Conservation (phyloP, 37 sponge, comb jelly and placozoan species). For the Halichondria panicea region DNA sequence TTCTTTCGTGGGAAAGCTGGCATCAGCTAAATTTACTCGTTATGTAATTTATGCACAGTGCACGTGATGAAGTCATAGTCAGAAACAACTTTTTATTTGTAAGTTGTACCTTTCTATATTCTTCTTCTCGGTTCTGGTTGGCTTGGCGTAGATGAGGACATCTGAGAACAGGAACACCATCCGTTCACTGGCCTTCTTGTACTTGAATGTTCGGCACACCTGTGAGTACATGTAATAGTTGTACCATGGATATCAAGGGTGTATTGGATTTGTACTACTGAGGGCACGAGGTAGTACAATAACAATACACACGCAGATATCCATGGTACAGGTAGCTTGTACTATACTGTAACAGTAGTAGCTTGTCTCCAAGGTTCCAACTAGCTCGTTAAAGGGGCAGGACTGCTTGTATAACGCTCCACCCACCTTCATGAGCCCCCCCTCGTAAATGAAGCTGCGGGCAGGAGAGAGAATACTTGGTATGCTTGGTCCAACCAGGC, state of each 20-base stretch:
- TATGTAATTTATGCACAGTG: neutral
- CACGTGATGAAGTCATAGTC: neutral
- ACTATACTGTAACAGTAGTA: no score
- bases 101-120: slow-evolving; percentile 8
- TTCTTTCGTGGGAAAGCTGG: neutral
- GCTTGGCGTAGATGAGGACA: slow-evolving; percentile 78
- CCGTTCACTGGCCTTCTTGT: slow-evolving; percentile 73
- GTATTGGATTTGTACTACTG: no score
- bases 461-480: slow-evolving; percentile 64
- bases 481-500: slow-evolving; percentile 54
- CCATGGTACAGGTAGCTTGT: no score
- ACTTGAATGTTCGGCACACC: slow-evolving; percentile 77
- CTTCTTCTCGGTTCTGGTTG: slow-evolving; percentile 30
- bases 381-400: no score
- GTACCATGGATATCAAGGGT: neutral
- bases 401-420: no score
- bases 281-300: no score
- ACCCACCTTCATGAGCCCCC: slow-evolving; percentile 77
- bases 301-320: no score
- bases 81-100: neutral
- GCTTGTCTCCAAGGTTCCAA: no score
- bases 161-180: slow-evolving; percentile 85
- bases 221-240: neutral
- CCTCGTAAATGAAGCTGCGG: slow-evolving; percentile 70
- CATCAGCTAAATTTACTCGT: neutral